Percentiles rank a stretch among this genome's conserved stretches.
Conservation (phyloP, 2,888 invertebrate genomes). For the Electrophaes corylata region DNA sequence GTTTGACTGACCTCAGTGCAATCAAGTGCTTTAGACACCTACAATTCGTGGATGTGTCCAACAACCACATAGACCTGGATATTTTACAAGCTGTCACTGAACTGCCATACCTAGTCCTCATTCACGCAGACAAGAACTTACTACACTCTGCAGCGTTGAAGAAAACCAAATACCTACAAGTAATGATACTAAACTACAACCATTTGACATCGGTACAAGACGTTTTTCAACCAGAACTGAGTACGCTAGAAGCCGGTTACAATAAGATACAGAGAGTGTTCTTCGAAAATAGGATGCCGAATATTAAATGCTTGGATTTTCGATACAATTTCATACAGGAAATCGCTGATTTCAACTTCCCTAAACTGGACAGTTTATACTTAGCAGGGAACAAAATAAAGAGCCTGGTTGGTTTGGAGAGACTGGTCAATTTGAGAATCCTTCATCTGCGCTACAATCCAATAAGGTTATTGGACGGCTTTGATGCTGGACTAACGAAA, state of each 20-base stretch:
- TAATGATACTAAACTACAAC: slow-evolving; percentile 82
- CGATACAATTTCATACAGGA: slow-evolving; percentile 78
- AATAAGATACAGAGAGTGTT: slow-evolving; percentile 67
- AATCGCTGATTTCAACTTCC: slow-evolving; percentile 73
- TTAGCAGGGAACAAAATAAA: slow-evolving; percentile 89
- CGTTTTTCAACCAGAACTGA: slow-evolving; percentile 81
- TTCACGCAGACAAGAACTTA: slow-evolving; percentile 84
- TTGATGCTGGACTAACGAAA: slow-evolving; percentile 65
- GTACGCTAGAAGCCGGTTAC: slow-evolving; percentile 82
- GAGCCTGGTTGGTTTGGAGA: slow-evolving; percentile 84
- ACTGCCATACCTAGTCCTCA: slow-evolving; percentile 81
- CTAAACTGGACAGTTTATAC: slow-evolving; percentile 88
- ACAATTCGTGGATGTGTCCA: slow-evolving; percentile 83
- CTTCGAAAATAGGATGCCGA: slow-evolving; percentile 60
- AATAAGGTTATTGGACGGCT: slow-evolving; percentile 80
- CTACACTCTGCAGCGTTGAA: slow-evolving; percentile 76
- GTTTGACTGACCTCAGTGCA: slow-evolving; percentile 79
- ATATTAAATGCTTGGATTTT: slow-evolving; percentile 82
- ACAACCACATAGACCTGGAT: slow-evolving; percentile 76
- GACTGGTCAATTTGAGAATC: slow-evolving; percentile 85
- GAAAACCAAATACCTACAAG: slow-evolving; percentile 84
- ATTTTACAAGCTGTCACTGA: slow-evolving; percentile 75
- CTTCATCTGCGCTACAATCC: slow-evolving; percentile 90
- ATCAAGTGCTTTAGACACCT: slow-evolving; percentile 81
- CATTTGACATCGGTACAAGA: slow-evolving; percentile 76